A percentile compares a stretch with the other conserved stretches of the same genome.
Evolutionary conservation across 2,888 invertebrate genomes (phyloP).

Genomic region (Lithosia quadra): DNA sequence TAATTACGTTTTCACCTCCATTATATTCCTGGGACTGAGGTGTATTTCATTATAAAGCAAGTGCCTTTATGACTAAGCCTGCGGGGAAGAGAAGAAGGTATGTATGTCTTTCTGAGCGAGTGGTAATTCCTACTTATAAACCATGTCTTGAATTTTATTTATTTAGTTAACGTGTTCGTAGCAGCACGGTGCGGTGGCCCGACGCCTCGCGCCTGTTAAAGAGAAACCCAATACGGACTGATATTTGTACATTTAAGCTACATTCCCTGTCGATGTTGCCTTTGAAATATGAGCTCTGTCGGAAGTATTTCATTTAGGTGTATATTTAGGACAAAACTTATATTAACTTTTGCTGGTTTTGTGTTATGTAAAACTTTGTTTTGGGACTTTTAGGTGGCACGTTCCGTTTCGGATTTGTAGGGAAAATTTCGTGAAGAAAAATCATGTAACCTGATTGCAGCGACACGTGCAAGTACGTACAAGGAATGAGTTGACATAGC

Average conservation of each 20-base stretch:
- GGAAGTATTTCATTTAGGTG: background rate
- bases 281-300: background rate
- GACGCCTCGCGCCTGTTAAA: conserved; percentile 4
- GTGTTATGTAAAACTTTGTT: background rate
- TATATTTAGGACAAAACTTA: background rate
- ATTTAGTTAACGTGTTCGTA: background rate
- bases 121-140: background rate
- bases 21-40: no score
- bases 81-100: background rate
- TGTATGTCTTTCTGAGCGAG: background rate
- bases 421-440: background rate
- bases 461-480: background rate
- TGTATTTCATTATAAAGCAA: background rate
- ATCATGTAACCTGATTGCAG: background rate
- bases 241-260: conserved; percentile 4
- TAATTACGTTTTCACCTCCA: no score
- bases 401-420: background rate
- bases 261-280: background rate
- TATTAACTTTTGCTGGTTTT: background rate
- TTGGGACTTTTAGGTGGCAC: background rate
- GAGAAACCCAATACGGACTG: conserved; percentile 1
- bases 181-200: background rate
- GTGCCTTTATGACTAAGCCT: background rate
- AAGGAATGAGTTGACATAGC: background rate
- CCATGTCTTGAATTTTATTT: background rate